phyloP scores from a whole-genome alignment of 2,113 vertebrate genomes.

The Gobio gobio region DNA sequence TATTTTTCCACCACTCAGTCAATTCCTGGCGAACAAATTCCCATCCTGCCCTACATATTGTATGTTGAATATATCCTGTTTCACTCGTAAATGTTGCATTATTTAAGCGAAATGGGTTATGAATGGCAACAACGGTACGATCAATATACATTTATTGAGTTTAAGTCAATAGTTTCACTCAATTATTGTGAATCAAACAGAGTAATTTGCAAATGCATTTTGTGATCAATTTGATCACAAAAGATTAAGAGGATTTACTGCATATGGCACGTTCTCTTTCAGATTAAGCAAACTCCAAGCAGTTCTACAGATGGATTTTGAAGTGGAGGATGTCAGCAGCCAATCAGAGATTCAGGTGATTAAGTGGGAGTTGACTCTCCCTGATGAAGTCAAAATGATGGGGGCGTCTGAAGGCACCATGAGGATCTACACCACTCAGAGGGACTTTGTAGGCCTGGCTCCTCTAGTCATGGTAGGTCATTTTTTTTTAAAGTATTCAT shows the following conservation, averaged over 20 bases:
- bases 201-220: not conserved
- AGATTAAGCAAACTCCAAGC: conserved; percentile 78
- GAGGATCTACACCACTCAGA: conserved; percentile 87
- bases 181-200: not conserved
- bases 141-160: not conserved
- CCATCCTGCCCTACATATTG: not conserved
- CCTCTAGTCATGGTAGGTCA: conserved; percentile 90
- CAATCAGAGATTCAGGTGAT: conserved; percentile 84
- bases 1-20: not conserved
- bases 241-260: not conserved
- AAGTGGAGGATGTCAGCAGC: conserved; percentile 81
- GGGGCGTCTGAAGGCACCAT: conserved; percentile 82
- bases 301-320: conserved; percentile 91
- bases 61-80: not conserved
- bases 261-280: not conserved
- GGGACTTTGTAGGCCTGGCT: conserved; percentile 84
- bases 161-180: not conserved
- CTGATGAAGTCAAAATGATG: conserved; percentile 66
- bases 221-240: not conserved
- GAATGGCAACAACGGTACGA: not conserved
- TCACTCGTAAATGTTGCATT: not conserved
- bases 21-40: not conserved
- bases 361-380: conserved; percentile 90
- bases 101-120: not conserved
- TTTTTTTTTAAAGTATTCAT: not conserved